phyloP scores from a whole-genome alignment of 2,797 vertebrate genomes.

The Hemitrygon akajei region DNA sequence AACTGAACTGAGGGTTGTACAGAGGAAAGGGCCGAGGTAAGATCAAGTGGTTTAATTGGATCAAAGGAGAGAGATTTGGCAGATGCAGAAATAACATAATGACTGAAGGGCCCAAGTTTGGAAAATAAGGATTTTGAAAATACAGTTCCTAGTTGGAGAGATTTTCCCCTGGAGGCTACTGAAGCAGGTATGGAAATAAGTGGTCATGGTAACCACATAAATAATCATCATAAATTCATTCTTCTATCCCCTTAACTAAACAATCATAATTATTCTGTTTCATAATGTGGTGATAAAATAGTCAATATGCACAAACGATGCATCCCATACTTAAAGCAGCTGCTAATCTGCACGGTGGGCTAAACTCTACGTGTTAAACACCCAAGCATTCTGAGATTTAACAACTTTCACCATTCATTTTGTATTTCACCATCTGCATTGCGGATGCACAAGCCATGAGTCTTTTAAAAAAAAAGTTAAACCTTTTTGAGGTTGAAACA shows the following conservation, averaged over 20 bases:
- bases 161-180: not conserved
- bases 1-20: no score
- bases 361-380: not conserved
- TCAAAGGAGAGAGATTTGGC: not conserved
- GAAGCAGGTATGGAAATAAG: not conserved
- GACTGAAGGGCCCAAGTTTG: not conserved
- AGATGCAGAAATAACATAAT: not conserved
- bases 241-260: not conserved
- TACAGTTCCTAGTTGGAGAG: not conserved
- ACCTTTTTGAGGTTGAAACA: not conserved
- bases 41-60: not conserved
- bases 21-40: not conserved
- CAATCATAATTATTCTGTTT: not conserved
- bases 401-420: constrained; percentile 18
- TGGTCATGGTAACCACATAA: not conserved
- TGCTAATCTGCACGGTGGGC: not conserved
- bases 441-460: not conserved
- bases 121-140: not conserved
- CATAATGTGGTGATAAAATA: not conserved
- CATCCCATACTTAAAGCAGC: not conserved
- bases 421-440: not conserved
- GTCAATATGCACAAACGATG: not conserved
- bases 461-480: not conserved
- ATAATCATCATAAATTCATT: not conserved
- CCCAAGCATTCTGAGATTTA: constrained; percentile 4